phyloP scores from a whole-genome alignment of 1,140 invertebrate genomes.

The Drosophila kikkawai region DNA sequence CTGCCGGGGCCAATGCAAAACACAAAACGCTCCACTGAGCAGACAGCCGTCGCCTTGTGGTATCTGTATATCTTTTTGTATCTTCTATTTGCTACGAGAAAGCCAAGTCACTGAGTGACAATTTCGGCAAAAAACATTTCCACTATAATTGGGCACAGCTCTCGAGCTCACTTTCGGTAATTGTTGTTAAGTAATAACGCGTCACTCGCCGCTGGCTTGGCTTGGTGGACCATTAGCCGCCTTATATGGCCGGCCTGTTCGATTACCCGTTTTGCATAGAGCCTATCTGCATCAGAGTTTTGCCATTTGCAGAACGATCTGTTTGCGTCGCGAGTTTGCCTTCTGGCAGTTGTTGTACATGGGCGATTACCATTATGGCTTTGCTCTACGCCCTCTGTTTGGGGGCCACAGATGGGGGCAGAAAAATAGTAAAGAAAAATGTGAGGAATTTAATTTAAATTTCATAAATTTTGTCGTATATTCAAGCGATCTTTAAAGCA shows the following conservation, averaged over 20 bases:
- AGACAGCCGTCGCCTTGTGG: background rate
- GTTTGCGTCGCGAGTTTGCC: conserved; percentile 40
- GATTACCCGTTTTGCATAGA: conserved; percentile 53
- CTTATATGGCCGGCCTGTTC: conserved; percentile 37
- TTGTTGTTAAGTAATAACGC: conserved; percentile 55
- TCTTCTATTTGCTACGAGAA: conserved; percentile 32
- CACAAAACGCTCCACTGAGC: conserved; percentile 44
- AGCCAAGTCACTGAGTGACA: conserved; percentile 43
- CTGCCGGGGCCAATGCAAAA: conserved; percentile 37
- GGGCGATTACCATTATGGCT: conserved; percentile 59
- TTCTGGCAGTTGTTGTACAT: conserved; percentile 36
- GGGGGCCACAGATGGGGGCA: conserved; percentile 10
- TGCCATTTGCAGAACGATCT: conserved; percentile 51
- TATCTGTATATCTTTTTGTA: conserved; percentile 4
- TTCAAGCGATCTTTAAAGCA: background rate
- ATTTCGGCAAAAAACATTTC: conserved; percentile 50
- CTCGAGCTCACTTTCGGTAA: conserved; percentile 53
- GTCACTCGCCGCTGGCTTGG: conserved; percentile 18
- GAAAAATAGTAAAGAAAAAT: conserved; percentile 11
- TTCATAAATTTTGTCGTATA: background rate
- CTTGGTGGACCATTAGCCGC: conserved; percentile 38
- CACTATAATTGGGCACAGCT: conserved; percentile 44
- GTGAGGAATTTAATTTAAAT: background rate
- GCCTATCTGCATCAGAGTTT: conserved; percentile 34
- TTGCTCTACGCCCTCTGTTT: conserved; percentile 41